A percentile compares a stretch with the other conserved stretches of the same genome.
Evolutionary conservation across 2,797 vertebrate genomes (phyloP).

Genomic region (Spizella passerina): DNA sequence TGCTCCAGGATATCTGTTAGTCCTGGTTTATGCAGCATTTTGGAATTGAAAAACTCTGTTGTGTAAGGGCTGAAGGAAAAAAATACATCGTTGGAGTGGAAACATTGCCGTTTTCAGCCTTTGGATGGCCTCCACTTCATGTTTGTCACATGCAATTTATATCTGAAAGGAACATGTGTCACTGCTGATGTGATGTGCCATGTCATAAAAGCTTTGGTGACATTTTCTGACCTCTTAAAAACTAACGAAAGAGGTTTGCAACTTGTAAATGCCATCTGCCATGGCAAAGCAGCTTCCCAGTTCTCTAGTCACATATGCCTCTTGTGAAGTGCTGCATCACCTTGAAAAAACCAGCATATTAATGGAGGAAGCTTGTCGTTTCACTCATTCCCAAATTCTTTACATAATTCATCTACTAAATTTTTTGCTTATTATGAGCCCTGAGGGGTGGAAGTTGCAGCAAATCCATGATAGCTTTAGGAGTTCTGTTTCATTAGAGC

Average conservation of each 20-base stretch:
- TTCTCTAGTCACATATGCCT: not conserved
- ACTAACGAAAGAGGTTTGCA: not conserved
- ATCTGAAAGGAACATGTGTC: not conserved
- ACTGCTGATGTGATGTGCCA: constrained; percentile 19
- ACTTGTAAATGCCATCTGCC: constrained; percentile 13
- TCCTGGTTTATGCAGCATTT: not conserved
- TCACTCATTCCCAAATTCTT: constrained; percentile 24
- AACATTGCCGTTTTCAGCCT: not conserved
- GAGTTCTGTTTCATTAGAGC: constrained; percentile 18
- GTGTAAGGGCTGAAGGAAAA: not conserved
- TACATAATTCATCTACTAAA: constrained; percentile 39
- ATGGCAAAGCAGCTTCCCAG: not conserved
- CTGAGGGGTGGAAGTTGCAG: constrained; percentile 17
- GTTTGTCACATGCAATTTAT: not conserved
- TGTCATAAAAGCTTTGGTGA: constrained; percentile 40
- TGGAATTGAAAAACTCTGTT: not conserved
- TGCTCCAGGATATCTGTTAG: not conserved
- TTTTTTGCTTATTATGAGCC: constrained; percentile 6
- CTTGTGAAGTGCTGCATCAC: constrained; percentile 39
- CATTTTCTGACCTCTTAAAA: constrained; percentile 48
- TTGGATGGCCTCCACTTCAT: not conserved
- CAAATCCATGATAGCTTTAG: constrained; percentile 8
- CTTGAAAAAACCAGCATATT: not conserved
- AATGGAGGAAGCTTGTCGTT: constrained; percentile 32
- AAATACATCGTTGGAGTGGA: not conserved